A percentile compares a stretch with the other conserved stretches of the same genome.
Evolutionary conservation across 2,113 vertebrate genomes (phyloP).

Genomic region (Thomomys bottae): DNA sequence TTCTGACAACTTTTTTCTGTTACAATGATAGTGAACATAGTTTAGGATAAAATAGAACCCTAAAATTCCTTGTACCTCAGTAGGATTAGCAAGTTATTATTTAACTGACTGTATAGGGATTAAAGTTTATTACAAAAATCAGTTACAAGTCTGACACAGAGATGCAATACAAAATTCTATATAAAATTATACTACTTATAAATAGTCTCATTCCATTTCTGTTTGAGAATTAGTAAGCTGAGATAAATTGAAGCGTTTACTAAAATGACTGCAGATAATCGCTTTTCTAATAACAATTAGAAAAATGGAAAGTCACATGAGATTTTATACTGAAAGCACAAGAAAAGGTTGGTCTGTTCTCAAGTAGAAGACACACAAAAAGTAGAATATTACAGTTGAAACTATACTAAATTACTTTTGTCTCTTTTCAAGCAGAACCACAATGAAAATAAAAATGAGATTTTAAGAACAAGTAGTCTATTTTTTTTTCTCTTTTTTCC

Average conservation of each 20-base stretch:
- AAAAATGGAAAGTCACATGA: background rate
- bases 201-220: background rate
- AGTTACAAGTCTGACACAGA: background rate
- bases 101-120: background rate
- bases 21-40: slow-evolving; percentile 31
- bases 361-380: background rate
- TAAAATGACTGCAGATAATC: background rate
- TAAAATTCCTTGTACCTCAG: background rate
- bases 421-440: background rate
- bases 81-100: background rate
- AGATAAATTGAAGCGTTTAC: rapidly evolving
- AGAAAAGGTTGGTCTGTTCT: background rate
- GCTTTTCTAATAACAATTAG: background rate
- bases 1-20: slow-evolving; percentile 16
- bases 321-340: background rate
- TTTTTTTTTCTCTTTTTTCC: background rate
- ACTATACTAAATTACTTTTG: background rate
- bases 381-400: background rate
- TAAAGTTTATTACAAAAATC: slow-evolving; percentile 45
- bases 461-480: background rate
- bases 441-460: background rate
- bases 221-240: background rate
- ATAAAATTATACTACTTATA: background rate
- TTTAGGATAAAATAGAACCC: background rate
- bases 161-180: background rate